Conservation (phyloP, 2,888 invertebrate species). For the Nomada fucata region DNA sequence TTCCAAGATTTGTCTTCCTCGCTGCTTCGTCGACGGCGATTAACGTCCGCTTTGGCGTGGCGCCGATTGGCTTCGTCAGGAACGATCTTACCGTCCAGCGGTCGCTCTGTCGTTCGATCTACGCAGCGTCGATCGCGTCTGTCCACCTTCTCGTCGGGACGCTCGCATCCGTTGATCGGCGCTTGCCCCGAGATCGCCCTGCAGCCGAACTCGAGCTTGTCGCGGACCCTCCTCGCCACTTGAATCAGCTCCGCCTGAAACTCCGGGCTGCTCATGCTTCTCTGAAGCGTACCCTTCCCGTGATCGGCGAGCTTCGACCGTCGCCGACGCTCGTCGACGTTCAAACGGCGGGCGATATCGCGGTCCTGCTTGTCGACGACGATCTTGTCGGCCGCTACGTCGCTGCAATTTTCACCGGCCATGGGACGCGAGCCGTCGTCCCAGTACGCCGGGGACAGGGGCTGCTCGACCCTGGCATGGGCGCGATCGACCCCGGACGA, state of each 20-base stretch:
- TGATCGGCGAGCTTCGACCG: slow-evolving; percentile 70
- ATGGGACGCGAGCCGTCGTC: background rate
- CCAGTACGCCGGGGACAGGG: slow-evolving; percentile 26
- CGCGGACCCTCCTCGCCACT: slow-evolving; percentile 76
- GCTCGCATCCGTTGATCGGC: background rate
- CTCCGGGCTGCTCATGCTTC: slow-evolving; percentile 85
- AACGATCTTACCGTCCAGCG: too few relatives aligned
- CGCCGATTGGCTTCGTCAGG: too few relatives aligned
- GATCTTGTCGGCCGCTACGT: slow-evolving; percentile 8
- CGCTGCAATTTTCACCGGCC: background rate
- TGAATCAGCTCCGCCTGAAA: slow-evolving; percentile 85
- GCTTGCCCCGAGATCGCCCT: slow-evolving; percentile 1
- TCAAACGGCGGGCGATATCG: slow-evolving; percentile 54
- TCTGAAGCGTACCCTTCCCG: slow-evolving; percentile 82
- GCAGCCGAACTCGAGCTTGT: slow-evolving; percentile 73
- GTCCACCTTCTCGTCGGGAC: background rate
- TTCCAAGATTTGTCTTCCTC: too few relatives aligned
- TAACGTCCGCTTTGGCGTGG: too few relatives aligned
- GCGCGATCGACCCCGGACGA: slow-evolving; percentile 45
- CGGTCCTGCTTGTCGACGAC: slow-evolving; percentile 32
- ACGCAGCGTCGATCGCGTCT: background rate
- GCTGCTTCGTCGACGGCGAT: too few relatives aligned
- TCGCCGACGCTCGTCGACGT: slow-evolving; percentile 39
- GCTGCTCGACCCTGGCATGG: background rate
- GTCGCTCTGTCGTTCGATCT: too few relatives aligned